Base-by-base conservation (phyloP, 2,888 invertebrate genomes). In the Bhutanitis thaidina region DNA sequence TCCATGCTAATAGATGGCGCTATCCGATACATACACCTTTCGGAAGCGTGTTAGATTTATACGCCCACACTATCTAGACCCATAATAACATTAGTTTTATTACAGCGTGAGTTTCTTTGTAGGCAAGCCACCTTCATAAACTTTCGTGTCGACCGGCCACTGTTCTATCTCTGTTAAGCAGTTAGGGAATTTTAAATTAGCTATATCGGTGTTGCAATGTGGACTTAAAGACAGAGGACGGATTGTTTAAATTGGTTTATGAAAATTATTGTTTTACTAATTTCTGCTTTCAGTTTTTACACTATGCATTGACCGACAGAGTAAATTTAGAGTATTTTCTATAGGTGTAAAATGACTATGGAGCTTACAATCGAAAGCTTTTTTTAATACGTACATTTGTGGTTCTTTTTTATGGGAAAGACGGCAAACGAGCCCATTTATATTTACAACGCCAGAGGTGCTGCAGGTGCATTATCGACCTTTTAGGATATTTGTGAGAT, bases 1-100 rank as follows among this genome's bases (percentile, higher is more conserved):
- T 65, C 27, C 36, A 52, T 15, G 20, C 48, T 43, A 45, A 53
- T 57, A 69, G 68, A 69, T 67, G 67, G 61, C 62, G 58, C 52
- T 62, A 50, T 54, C 53, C 54, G 67, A 68, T 69, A 64, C 30
- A 41, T 46, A 20, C 37, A 20, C 37, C 13, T 29, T 59, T 53
- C 63, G 65, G 69, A 69, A 71, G 68, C 64, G 46, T 49, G 46
- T 53, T 46, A 62, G 62, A 70, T 69, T 69, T 67, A 69, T 63
- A 54, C 58, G 43, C 41, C 65, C 62, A 60, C 25, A 37, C 1
- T 57, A 60, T 54, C 45, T 50, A 55, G 65, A 59, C 55, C 60
- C 47, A 20, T 12, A 13, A 8, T 0, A 15, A 3, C 14, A 3
- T 14, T 25, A 7, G 7, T 5, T 12, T n/a, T 5, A 2, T n/a